Percentiles rank a stretch among this genome's conserved stretches.
phyloP scores from a whole-genome alignment of 2,888 invertebrate genomes.

The Empis livida region DNA sequence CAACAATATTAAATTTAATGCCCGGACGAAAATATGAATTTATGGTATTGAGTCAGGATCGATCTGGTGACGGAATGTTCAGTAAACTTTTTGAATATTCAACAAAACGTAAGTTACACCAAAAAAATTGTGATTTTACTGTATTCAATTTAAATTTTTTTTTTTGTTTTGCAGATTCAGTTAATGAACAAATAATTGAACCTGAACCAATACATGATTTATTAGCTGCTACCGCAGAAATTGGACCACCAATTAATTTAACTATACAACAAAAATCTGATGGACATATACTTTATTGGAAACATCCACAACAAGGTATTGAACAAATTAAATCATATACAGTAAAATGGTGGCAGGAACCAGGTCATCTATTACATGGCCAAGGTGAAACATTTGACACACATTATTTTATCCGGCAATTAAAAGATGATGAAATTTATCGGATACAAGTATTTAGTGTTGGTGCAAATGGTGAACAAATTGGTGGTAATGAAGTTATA shows the following conservation, averaged over 20 bases:
- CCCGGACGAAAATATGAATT: constrained; percentile 76
- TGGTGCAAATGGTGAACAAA: constrained; percentile 45
- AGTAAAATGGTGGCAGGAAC: constrained; percentile 56
- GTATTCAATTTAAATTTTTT: background rate
- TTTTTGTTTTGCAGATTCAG: constrained; percentile 5
- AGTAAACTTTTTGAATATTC: constrained; percentile 67
- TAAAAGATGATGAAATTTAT: constrained; percentile 61
- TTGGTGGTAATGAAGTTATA: constrained; percentile 48
- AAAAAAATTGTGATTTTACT: constrained; percentile 10
- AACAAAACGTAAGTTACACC: constrained; percentile 43
- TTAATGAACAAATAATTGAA: constrained; percentile 5
- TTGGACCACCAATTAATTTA: constrained; percentile 54
- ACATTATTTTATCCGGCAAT: constrained; percentile 52
- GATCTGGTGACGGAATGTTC: constrained; percentile 78
- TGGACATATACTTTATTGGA: constrained; percentile 67
- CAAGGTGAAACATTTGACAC: constrained; percentile 56
- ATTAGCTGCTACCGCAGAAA: constrained; percentile 30
- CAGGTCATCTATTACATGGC: constrained; percentile 49
- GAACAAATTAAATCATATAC: constrained; percentile 47
- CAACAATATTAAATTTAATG: constrained; percentile 62
- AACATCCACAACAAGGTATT: constrained; percentile 45
- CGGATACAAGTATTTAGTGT: constrained; percentile 60
- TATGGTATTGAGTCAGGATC: constrained; percentile 79
- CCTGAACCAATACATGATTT: constrained; percentile 6
- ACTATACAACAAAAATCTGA: constrained; percentile 55